phyloP scores from a whole-genome alignment of 2,888 invertebrate genomes.

The Noctua pronuba region DNA sequence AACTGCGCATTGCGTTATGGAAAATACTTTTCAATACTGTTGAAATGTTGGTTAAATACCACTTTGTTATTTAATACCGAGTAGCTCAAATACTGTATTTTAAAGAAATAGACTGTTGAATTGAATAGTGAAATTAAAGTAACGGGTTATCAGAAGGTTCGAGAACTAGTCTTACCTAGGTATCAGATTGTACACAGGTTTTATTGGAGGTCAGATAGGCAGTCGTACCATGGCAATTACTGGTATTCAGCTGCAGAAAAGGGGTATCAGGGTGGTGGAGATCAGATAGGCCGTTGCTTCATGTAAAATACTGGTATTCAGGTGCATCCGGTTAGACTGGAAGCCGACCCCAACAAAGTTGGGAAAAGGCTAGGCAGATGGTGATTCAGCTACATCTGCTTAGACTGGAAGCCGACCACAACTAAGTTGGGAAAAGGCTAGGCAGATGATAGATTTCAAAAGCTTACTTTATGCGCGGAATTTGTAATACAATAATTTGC shows the following conservation, averaged over 20 bases:
- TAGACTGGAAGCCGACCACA: neutral
- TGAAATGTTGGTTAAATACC: conserved; percentile 3
- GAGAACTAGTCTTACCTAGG: neutral
- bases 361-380: neutral
- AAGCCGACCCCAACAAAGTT: neutral
- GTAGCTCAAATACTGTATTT: conserved; percentile 19
- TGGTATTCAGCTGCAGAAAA: neutral
- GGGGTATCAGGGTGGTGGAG: too few relatives aligned
- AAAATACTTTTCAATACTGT: conserved; percentile 31
- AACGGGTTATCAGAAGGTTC: neutral
- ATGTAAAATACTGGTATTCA: neutral
- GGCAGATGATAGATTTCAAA: neutral
- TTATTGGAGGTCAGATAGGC: too few relatives aligned
- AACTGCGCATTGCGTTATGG: conserved; percentile 17
- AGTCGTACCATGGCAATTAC: neutral
- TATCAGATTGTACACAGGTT: too few relatives aligned
- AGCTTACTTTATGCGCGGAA: neutral
- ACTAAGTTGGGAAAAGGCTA: neutral
- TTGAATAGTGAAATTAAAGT: neutral
- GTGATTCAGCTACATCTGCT: too few relatives aligned
- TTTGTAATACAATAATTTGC: neutral
- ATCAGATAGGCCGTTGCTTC: too few relatives aligned
- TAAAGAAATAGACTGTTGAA: neutral
- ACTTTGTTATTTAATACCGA: conserved; percentile 8
- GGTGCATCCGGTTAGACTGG: neutral